Evolutionary conservation across 2,888 invertebrate genomes (phyloP).

Genomic region (Clanis bilineata): DNA sequence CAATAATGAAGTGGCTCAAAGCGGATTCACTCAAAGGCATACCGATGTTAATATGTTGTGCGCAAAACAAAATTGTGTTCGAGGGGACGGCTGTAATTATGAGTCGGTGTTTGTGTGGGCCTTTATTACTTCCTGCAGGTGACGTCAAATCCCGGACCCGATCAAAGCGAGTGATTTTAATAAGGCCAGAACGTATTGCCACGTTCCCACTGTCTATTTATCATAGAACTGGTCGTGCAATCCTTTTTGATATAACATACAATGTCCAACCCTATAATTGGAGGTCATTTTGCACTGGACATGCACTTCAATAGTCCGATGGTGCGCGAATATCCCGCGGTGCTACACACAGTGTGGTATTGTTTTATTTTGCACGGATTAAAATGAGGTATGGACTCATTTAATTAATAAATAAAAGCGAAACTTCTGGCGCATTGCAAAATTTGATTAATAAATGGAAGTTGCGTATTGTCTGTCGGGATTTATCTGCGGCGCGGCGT

Average conservation of each 20-base stretch:
- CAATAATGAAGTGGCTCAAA: conserved; percentile 60
- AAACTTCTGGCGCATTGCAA: conserved; percentile 5
- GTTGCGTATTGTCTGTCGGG: conserved; percentile 6
- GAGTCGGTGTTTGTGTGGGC: conserved; percentile 53
- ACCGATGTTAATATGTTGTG: conserved; percentile 62
- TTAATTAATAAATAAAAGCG: conserved; percentile 8
- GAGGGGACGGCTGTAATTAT: conserved; percentile 59
- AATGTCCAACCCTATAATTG: background rate
- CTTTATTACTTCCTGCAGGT: conserved; percentile 75
- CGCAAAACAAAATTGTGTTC: conserved; percentile 49
- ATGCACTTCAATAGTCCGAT: background rate
- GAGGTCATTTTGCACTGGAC: background rate
- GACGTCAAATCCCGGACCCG: conserved; percentile 65
- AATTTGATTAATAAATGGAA: background rate
- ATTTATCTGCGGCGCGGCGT: background rate
- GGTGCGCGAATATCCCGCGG: background rate
- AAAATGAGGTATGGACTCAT: background rate
- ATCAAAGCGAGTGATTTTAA: conserved; percentile 79
- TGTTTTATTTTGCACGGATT: conserved; percentile 7
- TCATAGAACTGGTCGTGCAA: conserved; percentile 24
- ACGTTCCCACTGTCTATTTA: conserved; percentile 33
- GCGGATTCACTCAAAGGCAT: conserved; percentile 64
- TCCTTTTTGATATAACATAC: background rate
- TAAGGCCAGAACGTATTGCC: conserved; percentile 54
- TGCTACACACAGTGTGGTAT: background rate